phyloP scores from a whole-genome alignment of 1,140 invertebrate genomes.

The Ylistrum balloti region DNA sequence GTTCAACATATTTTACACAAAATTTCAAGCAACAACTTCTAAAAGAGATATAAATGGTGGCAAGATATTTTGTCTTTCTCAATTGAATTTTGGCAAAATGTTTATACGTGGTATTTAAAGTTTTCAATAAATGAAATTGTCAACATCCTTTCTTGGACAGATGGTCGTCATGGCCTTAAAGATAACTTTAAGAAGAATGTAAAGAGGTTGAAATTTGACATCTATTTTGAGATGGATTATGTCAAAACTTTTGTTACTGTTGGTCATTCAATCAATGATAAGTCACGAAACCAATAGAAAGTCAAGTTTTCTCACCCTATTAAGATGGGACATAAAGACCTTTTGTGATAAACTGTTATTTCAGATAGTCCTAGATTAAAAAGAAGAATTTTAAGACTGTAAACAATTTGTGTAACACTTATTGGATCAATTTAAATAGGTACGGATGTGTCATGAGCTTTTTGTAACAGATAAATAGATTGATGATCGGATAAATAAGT shows the following conservation, averaged over 20 bases:
- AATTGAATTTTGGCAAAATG: not conserved
- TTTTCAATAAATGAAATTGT: not conserved
- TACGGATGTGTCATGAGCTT: not conserved
- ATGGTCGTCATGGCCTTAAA: not conserved
- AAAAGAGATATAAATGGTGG: not conserved
- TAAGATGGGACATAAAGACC: not conserved
- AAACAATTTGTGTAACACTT: conserved; percentile 8
- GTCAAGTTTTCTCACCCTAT: not conserved
- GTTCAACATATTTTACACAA: not conserved
- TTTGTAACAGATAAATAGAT: not conserved
- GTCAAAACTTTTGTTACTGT: not conserved
- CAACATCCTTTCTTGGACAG: not conserved
- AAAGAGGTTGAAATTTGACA: not conserved
- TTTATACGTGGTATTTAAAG: no score
- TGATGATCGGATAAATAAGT: not conserved
- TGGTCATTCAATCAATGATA: not conserved
- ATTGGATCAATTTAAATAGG: not conserved
- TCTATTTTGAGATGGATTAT: not conserved
- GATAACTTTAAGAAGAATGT: not conserved
- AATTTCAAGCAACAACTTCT: not conserved
- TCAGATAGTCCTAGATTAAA: not conserved
- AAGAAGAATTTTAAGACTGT: conserved; percentile 19
- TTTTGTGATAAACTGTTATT: not conserved
- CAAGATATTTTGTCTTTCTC: not conserved
- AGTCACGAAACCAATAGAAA: not conserved